Evolutionary conservation across 2,888 invertebrate genomes (phyloP), one percentile per base, ranked within the genome.

Genomic region (Globia sparganii): DNA sequence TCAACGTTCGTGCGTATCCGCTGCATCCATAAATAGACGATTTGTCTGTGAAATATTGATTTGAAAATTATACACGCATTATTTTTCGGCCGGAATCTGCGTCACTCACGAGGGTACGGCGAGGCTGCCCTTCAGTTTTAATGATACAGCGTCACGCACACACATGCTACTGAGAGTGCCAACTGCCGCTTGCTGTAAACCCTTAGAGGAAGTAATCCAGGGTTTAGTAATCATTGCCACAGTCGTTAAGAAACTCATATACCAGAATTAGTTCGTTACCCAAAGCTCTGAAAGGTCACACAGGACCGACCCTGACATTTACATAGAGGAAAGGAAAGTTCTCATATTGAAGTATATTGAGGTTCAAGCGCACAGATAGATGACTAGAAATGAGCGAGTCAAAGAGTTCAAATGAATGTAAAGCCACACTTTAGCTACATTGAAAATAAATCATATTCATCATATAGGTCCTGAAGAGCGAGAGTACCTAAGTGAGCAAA

Each of bases 91-190:
- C 80, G 81, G 87, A 85, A 88, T 92, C 89, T 92, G 86, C 93
- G 93, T 94, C 92, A 93, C 80, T 72, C 78, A 82, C 83, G 85
- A 84, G 87, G 90, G 87, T 90, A 88, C 84, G 88, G 87, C 85
- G 84, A 83, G 79, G 85, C 86, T 88, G 90, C 90, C 92, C 91
- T 92, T 92, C 90, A 83, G 82, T 82, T 89, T 87, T 91, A 93
- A 94, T 90, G 91, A 89, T 77, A 85, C 80, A 75, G 81, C 83
- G 89, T 90, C 93, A 93, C 92, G 92, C 92, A 92, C 84, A 87
- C 78, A 87, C 78, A 81, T 74, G 76, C 72, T 73, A 61, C 66
- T 67, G 64, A 40, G 56, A 61, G 71, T 68, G 80, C 77, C 73
- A 70, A 85, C 69, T 61, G 71, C 67, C 78, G 62, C 78, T 76